Conservation (phyloP, 2,113 vertebrate genomes). For the Spheniscus mendiculus region DNA sequence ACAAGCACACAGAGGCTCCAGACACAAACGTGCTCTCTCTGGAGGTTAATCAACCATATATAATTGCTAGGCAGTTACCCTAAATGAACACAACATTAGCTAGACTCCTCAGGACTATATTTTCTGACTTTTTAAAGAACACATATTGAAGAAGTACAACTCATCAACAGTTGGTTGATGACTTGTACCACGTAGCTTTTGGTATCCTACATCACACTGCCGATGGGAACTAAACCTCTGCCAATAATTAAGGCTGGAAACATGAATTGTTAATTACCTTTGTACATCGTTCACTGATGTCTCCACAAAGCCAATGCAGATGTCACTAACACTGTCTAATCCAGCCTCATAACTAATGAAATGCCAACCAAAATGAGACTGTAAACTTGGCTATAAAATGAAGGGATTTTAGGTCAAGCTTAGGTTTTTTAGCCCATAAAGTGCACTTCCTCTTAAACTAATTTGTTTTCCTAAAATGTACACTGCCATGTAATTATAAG, state of each 20-base stretch:
- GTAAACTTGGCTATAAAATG: neutral
- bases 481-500: neutral
- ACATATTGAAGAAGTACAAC: neutral
- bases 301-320: neutral
- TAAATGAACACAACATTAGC: accelerated
- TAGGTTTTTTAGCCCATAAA: neutral
- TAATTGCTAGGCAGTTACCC: neutral
- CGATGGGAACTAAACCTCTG: neutral
- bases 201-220: neutral
- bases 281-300: neutral
- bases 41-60: accelerated
- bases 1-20: neutral
- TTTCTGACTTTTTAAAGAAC: neutral
- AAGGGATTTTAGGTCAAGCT: neutral
- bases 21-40: neutral
- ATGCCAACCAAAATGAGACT: neutral
- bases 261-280: neutral
- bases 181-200: neutral
- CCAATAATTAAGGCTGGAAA: neutral
- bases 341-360: neutral
- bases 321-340: neutral
- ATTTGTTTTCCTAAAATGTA: neutral
- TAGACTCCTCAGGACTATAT: accelerated
- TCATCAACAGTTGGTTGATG: neutral
- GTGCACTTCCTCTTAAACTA: neutral